phyloP scores from a whole-genome alignment of 2,797 vertebrate genomes.

The Epinephelus coioides region DNA sequence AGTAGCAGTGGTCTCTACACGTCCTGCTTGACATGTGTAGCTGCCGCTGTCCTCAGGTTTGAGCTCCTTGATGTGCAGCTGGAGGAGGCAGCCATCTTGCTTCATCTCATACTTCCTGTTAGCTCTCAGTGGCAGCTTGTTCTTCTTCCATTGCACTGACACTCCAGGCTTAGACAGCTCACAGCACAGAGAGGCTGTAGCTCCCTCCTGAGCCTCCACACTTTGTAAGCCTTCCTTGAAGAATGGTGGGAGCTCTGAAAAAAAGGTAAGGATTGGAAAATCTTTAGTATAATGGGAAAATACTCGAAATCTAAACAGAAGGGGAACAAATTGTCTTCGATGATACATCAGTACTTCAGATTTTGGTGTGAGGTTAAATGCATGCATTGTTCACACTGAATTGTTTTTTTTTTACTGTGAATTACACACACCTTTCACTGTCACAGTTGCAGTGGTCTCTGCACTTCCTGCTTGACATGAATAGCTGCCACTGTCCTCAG shows the following conservation, averaged over 20 bases:
- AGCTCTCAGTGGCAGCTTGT: slow-evolving; percentile 82
- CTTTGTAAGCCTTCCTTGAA: slow-evolving; percentile 76
- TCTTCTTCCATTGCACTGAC: slow-evolving; percentile 89
- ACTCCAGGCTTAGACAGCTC: slow-evolving; percentile 85
- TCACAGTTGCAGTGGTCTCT: slow-evolving; percentile 68
- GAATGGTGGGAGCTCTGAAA: slow-evolving; percentile 66
- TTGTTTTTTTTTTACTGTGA: too few species aligned
- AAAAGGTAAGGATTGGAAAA: not conserved
- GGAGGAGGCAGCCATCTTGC: slow-evolving; percentile 81
- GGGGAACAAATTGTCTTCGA: not conserved
- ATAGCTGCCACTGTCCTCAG: slow-evolving; percentile 90
- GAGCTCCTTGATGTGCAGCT: slow-evolving; percentile 86
- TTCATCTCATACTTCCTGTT: slow-evolving; percentile 86
- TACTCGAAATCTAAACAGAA: not conserved
- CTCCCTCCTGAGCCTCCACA: slow-evolving; percentile 77
- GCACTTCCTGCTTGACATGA: slow-evolving; percentile 79
- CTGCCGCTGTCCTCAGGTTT: slow-evolving; percentile 87
- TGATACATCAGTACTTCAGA: not conserved
- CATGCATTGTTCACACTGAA: not conserved
- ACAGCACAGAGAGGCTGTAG: slow-evolving; percentile 71
- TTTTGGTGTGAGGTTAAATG: not conserved
- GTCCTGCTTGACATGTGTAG: slow-evolving; percentile 84
- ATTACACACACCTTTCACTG: slow-evolving; percentile 64
- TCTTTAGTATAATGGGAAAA: not conserved
- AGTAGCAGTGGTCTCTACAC: slow-evolving; percentile 63